phyloP scores from a whole-genome alignment of 2,888 invertebrate genomes.

The Phyllotreta striolata region DNA sequence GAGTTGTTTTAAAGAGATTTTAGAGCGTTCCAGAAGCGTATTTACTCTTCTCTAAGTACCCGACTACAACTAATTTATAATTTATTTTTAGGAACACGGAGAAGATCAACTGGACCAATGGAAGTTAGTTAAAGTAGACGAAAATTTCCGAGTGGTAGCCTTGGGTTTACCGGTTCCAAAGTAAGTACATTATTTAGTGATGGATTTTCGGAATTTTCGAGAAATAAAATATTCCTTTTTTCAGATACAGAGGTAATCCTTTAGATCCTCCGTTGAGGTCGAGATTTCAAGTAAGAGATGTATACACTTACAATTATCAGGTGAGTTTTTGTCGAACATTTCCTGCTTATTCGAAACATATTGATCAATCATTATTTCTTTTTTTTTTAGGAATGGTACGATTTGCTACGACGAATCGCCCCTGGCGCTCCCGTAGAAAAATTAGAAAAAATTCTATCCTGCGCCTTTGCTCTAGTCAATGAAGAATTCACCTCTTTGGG shows the following conservation, averaged over 20 bases:
- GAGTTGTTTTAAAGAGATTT: too few species aligned
- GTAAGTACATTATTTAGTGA: slow-evolving; percentile 47
- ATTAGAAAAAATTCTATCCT: slow-evolving; percentile 74
- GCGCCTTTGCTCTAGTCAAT: slow-evolving; percentile 80
- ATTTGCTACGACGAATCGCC: slow-evolving; percentile 61
- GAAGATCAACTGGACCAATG: slow-evolving; percentile 80
- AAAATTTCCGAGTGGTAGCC: slow-evolving; percentile 92
- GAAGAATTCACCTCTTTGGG: slow-evolving; percentile 76
- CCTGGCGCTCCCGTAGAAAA: slow-evolving; percentile 66
- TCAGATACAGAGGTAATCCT: slow-evolving; percentile 86
- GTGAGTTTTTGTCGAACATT: slow-evolving; percentile 59
- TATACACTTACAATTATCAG: slow-evolving; percentile 73
- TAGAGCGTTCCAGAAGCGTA: too few species aligned
- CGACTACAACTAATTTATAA: too few species aligned
- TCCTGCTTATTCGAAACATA: too few species aligned
- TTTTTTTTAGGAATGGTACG: slow-evolving; percentile 66
- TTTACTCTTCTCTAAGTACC: too few species aligned
- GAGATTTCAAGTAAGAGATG: slow-evolving; percentile 91
- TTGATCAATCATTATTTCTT: background rate
- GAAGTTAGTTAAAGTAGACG: slow-evolving; percentile 91
- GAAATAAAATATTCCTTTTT: too few species aligned
- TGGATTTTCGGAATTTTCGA: too few species aligned
- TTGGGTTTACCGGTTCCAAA: slow-evolving; percentile 88
- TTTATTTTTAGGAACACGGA: slow-evolving; percentile 73
- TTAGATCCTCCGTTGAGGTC: slow-evolving; percentile 95